These are phyloP conservation scores for Philopedon plagiatum DNA, from an alignment of 2,888 invertebrate genomes.

Conservation along the genomic window DNA sequence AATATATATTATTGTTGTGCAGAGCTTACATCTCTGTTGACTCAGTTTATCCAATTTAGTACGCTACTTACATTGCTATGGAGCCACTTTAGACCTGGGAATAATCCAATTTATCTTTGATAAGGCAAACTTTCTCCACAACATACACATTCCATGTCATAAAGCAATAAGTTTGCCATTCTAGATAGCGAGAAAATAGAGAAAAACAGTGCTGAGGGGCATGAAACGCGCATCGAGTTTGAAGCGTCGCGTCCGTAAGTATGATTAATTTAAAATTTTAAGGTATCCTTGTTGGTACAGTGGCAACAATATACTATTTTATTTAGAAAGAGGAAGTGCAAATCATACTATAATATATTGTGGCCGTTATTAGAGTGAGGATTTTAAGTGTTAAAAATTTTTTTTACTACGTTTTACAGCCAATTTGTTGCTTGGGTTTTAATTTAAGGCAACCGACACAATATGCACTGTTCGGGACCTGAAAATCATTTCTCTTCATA, in stretches of 20 bases:
- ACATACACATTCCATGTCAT: conserved; percentile 16
- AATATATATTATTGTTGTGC: conserved; percentile 5
- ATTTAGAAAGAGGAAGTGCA: too few species aligned
- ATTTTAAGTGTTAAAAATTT: too few species aligned
- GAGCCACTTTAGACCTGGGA: neutral
- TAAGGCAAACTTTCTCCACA: conserved; percentile 2
- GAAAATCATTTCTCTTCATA: too few species aligned
- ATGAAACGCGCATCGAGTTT: neutral
- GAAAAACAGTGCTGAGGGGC: neutral
- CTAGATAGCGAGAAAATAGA: neutral
- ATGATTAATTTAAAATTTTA: neutral
- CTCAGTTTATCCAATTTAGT: conserved; percentile 9
- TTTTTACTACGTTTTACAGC: too few species aligned
- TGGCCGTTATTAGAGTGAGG: too few species aligned
- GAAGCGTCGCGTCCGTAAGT: neutral
- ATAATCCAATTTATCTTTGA: conserved; percentile 18
- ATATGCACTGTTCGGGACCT: too few species aligned
- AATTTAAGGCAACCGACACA: too few species aligned
- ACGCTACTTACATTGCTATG: neutral
- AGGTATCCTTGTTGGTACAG: neutral
- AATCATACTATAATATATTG: too few species aligned
- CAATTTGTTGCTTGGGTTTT: too few species aligned
- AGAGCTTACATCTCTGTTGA: neutral
- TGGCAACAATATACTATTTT: too few species aligned
- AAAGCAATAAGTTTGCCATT: conserved; percentile 17